Evolutionary conservation across 2,888 invertebrate genomes (phyloP), one percentile per base, ranked within the genome.

Genomic region (Ormyrus rosae): DNA sequence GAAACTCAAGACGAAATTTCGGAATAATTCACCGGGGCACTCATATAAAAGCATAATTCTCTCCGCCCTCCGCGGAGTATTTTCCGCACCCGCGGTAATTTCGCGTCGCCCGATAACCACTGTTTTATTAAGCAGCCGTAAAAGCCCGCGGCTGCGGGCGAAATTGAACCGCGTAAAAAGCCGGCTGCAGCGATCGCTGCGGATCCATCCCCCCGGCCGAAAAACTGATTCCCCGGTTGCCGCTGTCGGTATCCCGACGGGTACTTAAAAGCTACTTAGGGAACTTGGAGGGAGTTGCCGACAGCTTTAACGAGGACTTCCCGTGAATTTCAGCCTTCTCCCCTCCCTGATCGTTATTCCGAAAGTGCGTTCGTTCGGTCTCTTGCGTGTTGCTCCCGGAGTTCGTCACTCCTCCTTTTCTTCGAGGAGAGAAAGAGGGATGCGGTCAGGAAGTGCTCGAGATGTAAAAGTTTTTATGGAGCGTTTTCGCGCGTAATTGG

Each of bases 251-350:
- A 19, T 55, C 65, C 46, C 61, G 45, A 53, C 48, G 56, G 73
- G 74, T 53, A 70, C 74, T 80, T 71, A 68, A 76, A 80, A 80
- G 76, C 71, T 76, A 80, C 71, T 80, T 74, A 70, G 58, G 56
- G 51, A 50, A 19, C 48, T 46, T 53, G 34, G n/a, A 1, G 10
- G 48, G 46, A 48, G n/a, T 51, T 19, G 13, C 50, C 50, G n/a
- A 34, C 11, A n/a, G 19, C 11, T 55, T 69, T 77, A 77, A 70
- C 77, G 77, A 70, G 63, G n/a, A 64, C 70, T 77, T 60, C 11
- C 19, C 34, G 19, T 45, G 64, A 56, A 65, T 65, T 13, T 63
- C 19, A 19, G 19, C 45, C 53, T 19, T 19, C 50, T 19, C 50
- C n/a, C 34, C 8, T 34, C 45, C 6, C 63, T 55, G 70, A 75